Evolutionary conservation across 2,888 invertebrate species (phyloP).

Genomic region (Silvanus unidentatus): DNA sequence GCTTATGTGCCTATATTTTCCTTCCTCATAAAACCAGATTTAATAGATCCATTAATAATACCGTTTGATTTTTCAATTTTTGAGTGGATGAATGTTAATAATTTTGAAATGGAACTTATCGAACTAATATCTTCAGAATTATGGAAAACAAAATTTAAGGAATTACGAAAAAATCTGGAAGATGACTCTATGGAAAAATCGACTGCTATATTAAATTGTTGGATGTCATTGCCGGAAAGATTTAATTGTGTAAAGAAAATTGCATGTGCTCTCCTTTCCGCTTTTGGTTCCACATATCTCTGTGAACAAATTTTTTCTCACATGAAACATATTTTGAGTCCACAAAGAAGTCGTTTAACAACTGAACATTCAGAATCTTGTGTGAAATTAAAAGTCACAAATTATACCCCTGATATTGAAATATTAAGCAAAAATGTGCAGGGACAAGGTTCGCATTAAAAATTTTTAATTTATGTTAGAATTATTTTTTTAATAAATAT

Average conservation of each 20-base stretch:
- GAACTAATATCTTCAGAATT: conserved; percentile 12
- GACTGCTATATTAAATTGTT: conserved; percentile 11
- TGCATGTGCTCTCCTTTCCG: conserved; percentile 10
- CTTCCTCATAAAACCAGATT: conserved; percentile 11
- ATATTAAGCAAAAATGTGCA: conserved; percentile 9
- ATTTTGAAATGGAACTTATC: conserved; percentile 11
- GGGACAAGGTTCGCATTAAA: conserved; percentile 13
- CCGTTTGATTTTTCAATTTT: conserved; percentile 10
- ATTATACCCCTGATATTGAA: conserved; percentile 12
- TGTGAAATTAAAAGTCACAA: conserved; percentile 12
- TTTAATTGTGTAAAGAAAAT: conserved; percentile 10
- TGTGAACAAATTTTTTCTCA: conserved; percentile 13
- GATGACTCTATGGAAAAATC: conserved; percentile 9
- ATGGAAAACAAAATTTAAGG: conserved; percentile 11
- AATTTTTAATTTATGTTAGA: conserved; percentile 8
- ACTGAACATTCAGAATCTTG: conserved; percentile 11
- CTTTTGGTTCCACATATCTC: conserved; percentile 11
- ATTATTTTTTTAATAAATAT: conserved; percentile 5
- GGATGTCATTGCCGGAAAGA: conserved; percentile 10
- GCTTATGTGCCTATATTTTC: conserved; percentile 10
- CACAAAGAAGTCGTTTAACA: conserved; percentile 11
- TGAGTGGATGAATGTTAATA: conserved; percentile 10
- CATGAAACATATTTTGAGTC: conserved; percentile 13
- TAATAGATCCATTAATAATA: conserved; percentile 9
- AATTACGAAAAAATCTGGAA: conserved; percentile 11